Evolutionary conservation across 2,797 vertebrate genomes (phyloP).

Genomic region (Enteromius unitaeniatus): DNA sequence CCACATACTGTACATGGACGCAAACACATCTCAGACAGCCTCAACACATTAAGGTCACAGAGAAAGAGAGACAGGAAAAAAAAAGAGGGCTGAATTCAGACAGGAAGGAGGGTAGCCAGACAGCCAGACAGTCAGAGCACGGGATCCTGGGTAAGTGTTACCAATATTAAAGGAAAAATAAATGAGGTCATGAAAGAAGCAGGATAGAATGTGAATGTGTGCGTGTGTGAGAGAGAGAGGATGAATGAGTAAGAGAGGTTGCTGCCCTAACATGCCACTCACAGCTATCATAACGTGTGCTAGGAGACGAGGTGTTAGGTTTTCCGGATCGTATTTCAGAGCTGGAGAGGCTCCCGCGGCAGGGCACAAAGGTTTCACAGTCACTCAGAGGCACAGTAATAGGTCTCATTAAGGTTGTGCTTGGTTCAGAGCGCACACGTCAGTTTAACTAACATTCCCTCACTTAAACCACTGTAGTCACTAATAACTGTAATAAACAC

Average conservation of each 20-base stretch:
- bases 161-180: slow-evolving; percentile 54
- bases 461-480: slow-evolving; percentile 19
- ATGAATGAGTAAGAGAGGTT: slow-evolving; percentile 4
- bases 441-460: slow-evolving; percentile 33
- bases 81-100: slow-evolving; percentile 15
- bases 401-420: background rate
- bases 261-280: slow-evolving; percentile 40
- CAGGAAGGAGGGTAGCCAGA: slow-evolving; percentile 56
- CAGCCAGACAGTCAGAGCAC: slow-evolving; percentile 35
- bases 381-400: slow-evolving; percentile 11
- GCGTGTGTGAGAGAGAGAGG: background rate
- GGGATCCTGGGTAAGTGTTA: slow-evolving; percentile 43
- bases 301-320: slow-evolving; percentile 30
- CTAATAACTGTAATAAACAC: slow-evolving; percentile 51
- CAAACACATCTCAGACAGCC: slow-evolving; percentile 6
- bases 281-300: slow-evolving; percentile 28
- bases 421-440: background rate
- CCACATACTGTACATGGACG: slow-evolving; percentile 8
- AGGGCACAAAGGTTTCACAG: slow-evolving; percentile 32
- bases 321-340: slow-evolving; percentile 18
- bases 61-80: slow-evolving; percentile 27
- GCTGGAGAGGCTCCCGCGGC: slow-evolving; percentile 11
- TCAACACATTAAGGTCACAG: slow-evolving; percentile 61
- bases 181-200: slow-evolving; percentile 68
- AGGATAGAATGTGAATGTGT: slow-evolving; percentile 27